Evolutionary conservation across 2,888 invertebrate genomes (phyloP), one percentile per base, ranked within the genome.

Genomic region (Cheilosia variabilis): DNA sequence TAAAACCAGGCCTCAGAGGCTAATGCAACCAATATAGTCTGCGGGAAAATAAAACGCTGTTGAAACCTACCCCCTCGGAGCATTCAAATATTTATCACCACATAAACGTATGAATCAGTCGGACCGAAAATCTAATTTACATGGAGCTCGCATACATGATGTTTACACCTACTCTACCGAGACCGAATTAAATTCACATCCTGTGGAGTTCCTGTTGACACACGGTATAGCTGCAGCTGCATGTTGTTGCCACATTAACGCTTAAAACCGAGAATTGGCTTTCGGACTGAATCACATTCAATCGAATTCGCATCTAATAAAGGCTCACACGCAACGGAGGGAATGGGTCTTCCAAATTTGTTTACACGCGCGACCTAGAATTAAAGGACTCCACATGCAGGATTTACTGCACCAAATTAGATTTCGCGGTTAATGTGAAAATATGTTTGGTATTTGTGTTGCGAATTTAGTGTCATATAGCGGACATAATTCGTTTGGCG

Each of bases 261-360:
- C 63, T 86, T 80, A 80, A 81, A 86, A 81, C 76, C 52, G 62
- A 77, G 62, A 77, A 81, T 86, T 81, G 81, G 24, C 60, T 77
- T 81, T 50, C 77, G 19, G 43, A 72, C 81, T 77, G 76, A 86
- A 81, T 86, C 76, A 77, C 76, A 86, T 81, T 86, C 86, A 81
- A 81, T 86, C 86, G 86, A 81, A 77, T 86, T 81, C 76, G 55
- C 86, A 86, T 76, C 72, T 86, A 86, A 86, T 86, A 81, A 86
- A 81, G 68, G 77, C 72, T 81, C 72, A 63, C 66, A 72, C 72
- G 45, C 71, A 10, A 24, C 6, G 17, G 10, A 15, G n/a, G 4
- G 37, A 37, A 24, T 4, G 22, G 0, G 10, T 27, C 15, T 19
- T 24, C 41, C n/a, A 17, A 45, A 69, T 71, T 66, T 47, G 60